A percentile compares a stretch with the other conserved stretches of the same genome.
These are phyloP conservation scores for Cheiracanthium punctorium DNA, from an alignment of 2,888 invertebrate species.

Conservation along the genomic window DNA sequence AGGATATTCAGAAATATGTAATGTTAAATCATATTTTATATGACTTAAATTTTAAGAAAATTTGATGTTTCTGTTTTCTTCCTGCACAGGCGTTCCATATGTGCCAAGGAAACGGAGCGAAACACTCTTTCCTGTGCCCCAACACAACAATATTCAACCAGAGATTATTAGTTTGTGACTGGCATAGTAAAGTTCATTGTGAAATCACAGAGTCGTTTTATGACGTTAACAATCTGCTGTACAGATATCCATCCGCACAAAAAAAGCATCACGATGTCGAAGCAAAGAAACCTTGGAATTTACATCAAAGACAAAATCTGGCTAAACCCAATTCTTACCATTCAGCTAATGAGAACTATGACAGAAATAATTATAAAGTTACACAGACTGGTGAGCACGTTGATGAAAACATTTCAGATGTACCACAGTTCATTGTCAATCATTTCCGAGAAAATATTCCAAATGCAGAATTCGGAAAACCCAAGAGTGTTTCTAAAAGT, in stretches of 20 bases:
- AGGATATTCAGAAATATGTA: too few species aligned
- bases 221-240: conserved; percentile 18
- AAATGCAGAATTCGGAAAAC: not conserved
- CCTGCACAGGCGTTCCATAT: conserved; percentile 45
- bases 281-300: not conserved
- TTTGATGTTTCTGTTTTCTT: not conserved
- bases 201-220: conserved; percentile 15
- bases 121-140: conserved; percentile 59
- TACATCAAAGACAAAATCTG: not conserved
- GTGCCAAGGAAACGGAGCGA: conserved; percentile 47
- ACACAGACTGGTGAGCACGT: not conserved
- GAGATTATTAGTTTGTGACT: conserved; percentile 50
- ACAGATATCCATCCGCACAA: not conserved
- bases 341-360: not conserved
- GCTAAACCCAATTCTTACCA: not conserved
- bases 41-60: too few species aligned
- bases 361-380: not conserved
- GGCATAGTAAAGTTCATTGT: conserved; percentile 55
- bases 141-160: conserved; percentile 55
- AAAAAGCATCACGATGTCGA: not conserved
- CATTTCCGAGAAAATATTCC: not conserved
- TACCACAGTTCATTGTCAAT: not conserved
- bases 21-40: too few species aligned
- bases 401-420: not conserved
- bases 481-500: not conserved